A percentile compares a stretch with the other conserved stretches of the same genome.
Conservation (phyloP, 2,797 vertebrate species). For the Morus bassanus region DNA sequence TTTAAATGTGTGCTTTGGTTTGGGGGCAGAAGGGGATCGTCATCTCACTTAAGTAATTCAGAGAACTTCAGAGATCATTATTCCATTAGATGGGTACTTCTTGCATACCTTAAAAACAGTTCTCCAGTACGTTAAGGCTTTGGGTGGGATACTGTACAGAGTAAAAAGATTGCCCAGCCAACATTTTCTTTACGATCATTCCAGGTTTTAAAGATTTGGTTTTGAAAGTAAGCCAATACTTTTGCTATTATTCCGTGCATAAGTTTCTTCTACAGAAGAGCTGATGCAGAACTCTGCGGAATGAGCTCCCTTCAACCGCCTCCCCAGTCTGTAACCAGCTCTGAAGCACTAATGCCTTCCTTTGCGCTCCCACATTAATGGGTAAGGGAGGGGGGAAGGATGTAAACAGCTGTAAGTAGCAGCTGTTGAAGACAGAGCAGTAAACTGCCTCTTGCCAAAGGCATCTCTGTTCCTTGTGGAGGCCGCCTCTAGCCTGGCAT, state of each 20-base stretch:
- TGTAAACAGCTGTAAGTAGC: conserved; percentile 34
- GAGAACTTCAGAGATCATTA: neutral
- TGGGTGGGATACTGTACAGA: neutral
- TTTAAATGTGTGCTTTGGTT: neutral
- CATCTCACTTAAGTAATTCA: neutral
- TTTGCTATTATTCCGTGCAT: neutral
- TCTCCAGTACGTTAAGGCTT: neutral
- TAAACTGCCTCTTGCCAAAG: neutral
- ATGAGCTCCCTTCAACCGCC: neutral
- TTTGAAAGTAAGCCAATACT: neutral
- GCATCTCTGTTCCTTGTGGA: neutral
- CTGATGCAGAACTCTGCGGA: neutral
- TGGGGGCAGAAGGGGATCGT: neutral
- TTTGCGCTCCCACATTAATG: neutral
- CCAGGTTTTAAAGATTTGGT: neutral
- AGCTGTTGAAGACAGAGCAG: neutral
- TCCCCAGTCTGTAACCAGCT: neutral
- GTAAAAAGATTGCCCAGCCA: neutral
- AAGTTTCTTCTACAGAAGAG: neutral
- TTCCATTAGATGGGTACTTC: neutral
- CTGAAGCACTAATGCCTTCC: neutral
- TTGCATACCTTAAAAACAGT: neutral
- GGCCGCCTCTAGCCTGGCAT: neutral
- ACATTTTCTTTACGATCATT: neutral
- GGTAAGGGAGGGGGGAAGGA: neutral